Evolutionary conservation across 2,113 vertebrate genomes (phyloP).

Genomic region (Nyctereutes procyonoides): DNA sequence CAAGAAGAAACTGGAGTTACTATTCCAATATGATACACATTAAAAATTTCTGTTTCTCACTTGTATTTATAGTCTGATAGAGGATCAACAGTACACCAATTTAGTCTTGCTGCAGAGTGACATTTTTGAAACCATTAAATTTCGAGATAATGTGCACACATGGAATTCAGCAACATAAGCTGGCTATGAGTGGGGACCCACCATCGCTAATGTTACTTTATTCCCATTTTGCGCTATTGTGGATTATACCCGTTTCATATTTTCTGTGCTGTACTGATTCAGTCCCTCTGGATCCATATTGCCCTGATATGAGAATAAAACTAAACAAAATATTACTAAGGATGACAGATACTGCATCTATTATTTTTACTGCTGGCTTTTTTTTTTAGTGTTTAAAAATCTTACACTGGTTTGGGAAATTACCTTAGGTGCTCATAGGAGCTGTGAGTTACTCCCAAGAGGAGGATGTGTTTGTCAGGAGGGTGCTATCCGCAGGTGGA

Average conservation of each 20-base stretch:
- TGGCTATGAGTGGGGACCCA: neutral
- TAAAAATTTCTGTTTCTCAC: constrained; percentile 62
- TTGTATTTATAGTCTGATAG: constrained; percentile 64
- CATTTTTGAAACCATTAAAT: constrained; percentile 71
- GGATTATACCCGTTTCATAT: constrained; percentile 51
- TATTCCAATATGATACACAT: constrained; percentile 18
- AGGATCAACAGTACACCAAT: constrained; percentile 40
- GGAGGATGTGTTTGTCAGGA: neutral
- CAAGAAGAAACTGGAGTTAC: neutral
- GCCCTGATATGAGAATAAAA: constrained; percentile 72
- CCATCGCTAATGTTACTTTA: neutral
- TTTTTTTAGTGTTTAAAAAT: constrained; percentile 55
- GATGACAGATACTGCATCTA: constrained; percentile 51
- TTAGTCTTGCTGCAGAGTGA: constrained; percentile 71
- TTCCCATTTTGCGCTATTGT: constrained; percentile 32
- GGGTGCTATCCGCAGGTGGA: neutral
- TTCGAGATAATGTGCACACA: constrained; percentile 62
- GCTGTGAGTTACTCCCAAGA: neutral
- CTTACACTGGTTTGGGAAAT: constrained; percentile 53
- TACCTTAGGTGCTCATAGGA: neutral
- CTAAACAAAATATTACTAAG: constrained; percentile 69
- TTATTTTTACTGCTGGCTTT: constrained; percentile 66
- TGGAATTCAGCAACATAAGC: constrained; percentile 58
- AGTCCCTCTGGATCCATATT: constrained; percentile 50
- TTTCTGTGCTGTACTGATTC: constrained; percentile 34